phyloP scores from a whole-genome alignment of 2,113 vertebrate genomes.

The Osmerus mordax region DNA sequence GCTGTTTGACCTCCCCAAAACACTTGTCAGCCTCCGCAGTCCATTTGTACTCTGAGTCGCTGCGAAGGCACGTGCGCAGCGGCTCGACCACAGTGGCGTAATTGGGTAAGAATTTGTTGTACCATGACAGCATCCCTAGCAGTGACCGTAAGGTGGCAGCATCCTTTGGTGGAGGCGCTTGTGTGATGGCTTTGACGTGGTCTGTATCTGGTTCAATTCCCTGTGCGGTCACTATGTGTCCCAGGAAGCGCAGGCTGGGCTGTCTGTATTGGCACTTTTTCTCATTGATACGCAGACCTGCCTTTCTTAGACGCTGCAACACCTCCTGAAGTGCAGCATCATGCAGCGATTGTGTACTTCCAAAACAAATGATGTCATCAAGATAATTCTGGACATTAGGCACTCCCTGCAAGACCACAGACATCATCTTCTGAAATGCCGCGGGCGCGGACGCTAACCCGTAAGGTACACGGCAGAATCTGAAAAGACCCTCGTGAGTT shows the following conservation, averaged over 20 bases:
- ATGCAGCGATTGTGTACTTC: not conserved
- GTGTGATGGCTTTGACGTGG: no score
- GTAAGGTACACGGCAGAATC: constrained; percentile 11
- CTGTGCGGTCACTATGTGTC: constrained; percentile 2
- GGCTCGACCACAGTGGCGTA: constrained; percentile 16
- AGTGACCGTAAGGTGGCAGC: constrained; percentile 13
- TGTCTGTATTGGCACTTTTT: constrained; percentile 3
- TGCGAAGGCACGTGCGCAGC: not conserved
- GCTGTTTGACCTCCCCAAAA: constrained; percentile 16
- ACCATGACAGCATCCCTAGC: constrained; percentile 11
- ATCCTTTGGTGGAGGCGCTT: not conserved
- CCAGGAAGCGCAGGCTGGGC: constrained; percentile 4
- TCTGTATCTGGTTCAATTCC: not conserved
- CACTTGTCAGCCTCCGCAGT: constrained; percentile 10
- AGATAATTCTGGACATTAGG: constrained; percentile 14
- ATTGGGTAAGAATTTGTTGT: constrained; percentile 11
- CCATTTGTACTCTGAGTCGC: constrained; percentile 2
- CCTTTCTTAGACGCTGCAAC: not conserved
- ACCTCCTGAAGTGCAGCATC: no score
- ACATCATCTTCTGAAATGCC: constrained; percentile 25
- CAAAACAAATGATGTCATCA: constrained; percentile 21
- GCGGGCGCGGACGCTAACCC: constrained; percentile 7
- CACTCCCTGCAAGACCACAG: not conserved
- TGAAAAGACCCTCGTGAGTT: not conserved
- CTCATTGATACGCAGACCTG: constrained; percentile 6